Conservation (phyloP, 2,888 invertebrate species). For the Nephrotoma flavescens region DNA sequence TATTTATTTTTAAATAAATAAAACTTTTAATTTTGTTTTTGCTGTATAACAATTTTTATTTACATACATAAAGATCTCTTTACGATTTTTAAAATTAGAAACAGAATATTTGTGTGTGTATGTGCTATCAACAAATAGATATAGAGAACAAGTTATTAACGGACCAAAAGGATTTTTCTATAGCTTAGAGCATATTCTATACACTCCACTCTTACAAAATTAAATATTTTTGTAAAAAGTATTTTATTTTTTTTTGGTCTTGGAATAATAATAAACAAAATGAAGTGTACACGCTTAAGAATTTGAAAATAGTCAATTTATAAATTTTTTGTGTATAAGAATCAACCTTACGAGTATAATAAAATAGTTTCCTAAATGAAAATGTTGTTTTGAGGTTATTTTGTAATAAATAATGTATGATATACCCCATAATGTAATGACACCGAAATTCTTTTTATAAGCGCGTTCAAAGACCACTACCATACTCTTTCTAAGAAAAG, state of each 20-base stretch:
- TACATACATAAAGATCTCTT: no score
- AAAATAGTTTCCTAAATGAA: neutral
- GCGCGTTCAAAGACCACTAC: neutral
- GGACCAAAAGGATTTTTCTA: neutral
- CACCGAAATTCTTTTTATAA: neutral
- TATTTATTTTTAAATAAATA: no score
- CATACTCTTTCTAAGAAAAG: no score
- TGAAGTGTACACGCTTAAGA: neutral
- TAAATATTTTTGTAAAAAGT: neutral
- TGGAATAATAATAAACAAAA: neutral
- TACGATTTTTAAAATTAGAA: no score
- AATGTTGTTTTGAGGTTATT: neutral
- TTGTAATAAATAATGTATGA: neutral
- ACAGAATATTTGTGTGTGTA: no score
- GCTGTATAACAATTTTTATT: no score
- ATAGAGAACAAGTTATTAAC: neutral
- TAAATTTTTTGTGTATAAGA: neutral
- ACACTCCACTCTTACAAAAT: neutral
- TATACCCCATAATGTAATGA: neutral
- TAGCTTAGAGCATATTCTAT: neutral
- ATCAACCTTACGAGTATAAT: neutral
- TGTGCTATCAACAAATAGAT: no score
- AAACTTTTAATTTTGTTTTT: no score
- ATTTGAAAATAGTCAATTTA: neutral
- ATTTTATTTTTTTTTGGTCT: neutral